phyloP scores from a whole-genome alignment of 2,797 vertebrate species.

The Podargus strigoides region DNA sequence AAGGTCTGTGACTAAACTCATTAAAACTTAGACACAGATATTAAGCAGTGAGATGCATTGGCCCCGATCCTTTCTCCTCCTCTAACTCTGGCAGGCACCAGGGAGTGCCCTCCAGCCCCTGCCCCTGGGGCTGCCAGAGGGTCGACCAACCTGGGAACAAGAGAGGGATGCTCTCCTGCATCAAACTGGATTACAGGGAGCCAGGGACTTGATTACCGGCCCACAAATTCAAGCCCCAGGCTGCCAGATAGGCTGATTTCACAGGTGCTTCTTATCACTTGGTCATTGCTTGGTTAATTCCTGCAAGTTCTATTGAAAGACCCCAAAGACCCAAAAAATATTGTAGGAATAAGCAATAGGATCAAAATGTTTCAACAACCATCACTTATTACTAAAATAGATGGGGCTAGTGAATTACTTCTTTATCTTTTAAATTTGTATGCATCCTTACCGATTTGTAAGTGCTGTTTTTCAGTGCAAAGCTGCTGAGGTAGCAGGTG shows the following conservation, averaged over 20 bases:
- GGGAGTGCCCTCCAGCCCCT: neutral
- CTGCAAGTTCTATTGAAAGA: neutral
- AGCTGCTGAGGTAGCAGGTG: neutral
- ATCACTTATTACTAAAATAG: neutral
- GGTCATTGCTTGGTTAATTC: neutral
- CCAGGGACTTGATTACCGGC: rapidly evolving
- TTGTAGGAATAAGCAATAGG: neutral
- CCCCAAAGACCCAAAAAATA: neutral
- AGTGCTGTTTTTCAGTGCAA: neutral
- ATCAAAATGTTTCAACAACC: neutral
- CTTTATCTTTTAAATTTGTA: neutral
- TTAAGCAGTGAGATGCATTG: neutral
- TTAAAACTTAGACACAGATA: conserved; percentile 5
- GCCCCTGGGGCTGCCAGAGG: neutral
- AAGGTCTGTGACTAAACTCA: neutral
- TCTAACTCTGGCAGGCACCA: neutral
- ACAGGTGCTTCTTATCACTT: neutral
- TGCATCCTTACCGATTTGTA: neutral
- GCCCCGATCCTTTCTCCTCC: neutral
- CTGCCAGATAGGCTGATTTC: neutral
- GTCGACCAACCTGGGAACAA: neutral
- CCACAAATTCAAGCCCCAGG: neutral
- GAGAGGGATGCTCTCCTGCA: neutral
- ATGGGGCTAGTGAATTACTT: neutral
- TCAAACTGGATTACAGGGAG: neutral